phyloP scores from a whole-genome alignment of 1,140 invertebrate genomes.

The Drosophila guanche region DNA sequence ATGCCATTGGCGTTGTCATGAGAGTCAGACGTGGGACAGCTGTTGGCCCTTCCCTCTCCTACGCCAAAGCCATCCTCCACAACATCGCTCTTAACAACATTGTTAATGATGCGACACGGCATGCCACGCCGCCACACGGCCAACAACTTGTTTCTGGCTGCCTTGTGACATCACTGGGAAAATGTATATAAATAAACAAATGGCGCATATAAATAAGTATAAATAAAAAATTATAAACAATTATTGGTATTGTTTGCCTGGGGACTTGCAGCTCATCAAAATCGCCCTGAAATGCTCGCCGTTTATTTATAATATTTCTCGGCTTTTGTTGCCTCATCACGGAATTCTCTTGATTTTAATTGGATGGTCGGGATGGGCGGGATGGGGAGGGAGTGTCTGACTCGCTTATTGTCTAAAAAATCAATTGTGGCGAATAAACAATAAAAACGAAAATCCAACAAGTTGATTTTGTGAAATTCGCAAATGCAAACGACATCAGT shows the following conservation, averaged over 20 bases:
- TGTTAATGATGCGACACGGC: slow-evolving; percentile 47
- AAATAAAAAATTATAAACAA: slow-evolving; percentile 22
- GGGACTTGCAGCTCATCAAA: slow-evolving; percentile 53
- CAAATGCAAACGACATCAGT: slow-evolving; percentile 36
- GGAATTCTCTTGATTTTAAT: slow-evolving; percentile 44
- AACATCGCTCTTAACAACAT: slow-evolving; percentile 40
- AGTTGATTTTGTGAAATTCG: slow-evolving; percentile 54
- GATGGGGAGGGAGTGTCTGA: neutral
- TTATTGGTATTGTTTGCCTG: slow-evolving; percentile 33
- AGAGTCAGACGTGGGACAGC: slow-evolving; percentile 40
- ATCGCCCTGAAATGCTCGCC: slow-evolving; percentile 32
- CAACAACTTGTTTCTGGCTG: slow-evolving; percentile 56
- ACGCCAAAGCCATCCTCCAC: neutral
- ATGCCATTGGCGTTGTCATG: slow-evolving; percentile 59
- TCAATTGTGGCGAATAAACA: slow-evolving; percentile 58
- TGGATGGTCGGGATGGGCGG: neutral
- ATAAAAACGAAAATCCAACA: slow-evolving; percentile 53
- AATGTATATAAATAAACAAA: slow-evolving; percentile 77
- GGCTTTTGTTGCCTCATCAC: slow-evolving; percentile 39
- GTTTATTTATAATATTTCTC: slow-evolving; percentile 39
- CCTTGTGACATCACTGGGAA: slow-evolving; percentile 74
- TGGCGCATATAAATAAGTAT: slow-evolving; percentile 52
- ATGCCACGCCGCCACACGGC: slow-evolving; percentile 10
- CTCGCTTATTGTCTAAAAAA: slow-evolving; percentile 26
- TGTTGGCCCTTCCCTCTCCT: slow-evolving; percentile 4